phyloP scores from a whole-genome alignment of 2,113 vertebrate genomes.

The Rhinopithecus roxellana region DNA sequence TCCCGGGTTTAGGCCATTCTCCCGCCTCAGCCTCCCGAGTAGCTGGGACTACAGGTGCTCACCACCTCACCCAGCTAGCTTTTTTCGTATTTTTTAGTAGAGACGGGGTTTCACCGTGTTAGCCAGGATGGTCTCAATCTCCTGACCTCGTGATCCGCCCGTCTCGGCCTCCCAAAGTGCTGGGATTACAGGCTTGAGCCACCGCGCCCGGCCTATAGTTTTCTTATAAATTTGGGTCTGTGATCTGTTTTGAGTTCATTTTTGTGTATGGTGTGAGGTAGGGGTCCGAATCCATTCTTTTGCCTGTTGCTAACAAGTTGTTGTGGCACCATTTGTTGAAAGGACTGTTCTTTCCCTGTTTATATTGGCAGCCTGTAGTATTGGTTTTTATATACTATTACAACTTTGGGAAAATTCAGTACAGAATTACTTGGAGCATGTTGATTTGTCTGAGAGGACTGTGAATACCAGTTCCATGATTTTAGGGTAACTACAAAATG shows the following conservation, averaged over 20 bases:
- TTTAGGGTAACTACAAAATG: not conserved
- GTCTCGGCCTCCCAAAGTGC: too few relatives aligned
- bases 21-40: too few relatives aligned
- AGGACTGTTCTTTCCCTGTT: not conserved
- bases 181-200: too few relatives aligned
- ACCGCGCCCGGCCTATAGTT: not conserved
- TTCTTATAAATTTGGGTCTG: not conserved
- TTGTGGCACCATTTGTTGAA: not conserved
- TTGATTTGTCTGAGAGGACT: not conserved
- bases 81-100: too few relatives aligned
- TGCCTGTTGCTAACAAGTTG: not conserved
- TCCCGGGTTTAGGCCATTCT: too few relatives aligned
- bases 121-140: too few relatives aligned
- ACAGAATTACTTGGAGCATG: not conserved
- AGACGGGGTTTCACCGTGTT: too few relatives aligned
- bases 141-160: too few relatives aligned
- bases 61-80: too few relatives aligned
- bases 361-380: not conserved
- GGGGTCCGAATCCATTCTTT: not conserved
- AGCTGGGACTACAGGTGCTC: too few relatives aligned
- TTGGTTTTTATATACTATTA: slow-evolving; percentile 20
- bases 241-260: not conserved
- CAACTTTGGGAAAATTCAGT: not conserved
- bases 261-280: not conserved
- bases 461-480: not conserved